Evolutionary conservation across 2,797 vertebrate genomes (phyloP).

Genomic region (Microctenopoma stevenorrisi): DNA sequence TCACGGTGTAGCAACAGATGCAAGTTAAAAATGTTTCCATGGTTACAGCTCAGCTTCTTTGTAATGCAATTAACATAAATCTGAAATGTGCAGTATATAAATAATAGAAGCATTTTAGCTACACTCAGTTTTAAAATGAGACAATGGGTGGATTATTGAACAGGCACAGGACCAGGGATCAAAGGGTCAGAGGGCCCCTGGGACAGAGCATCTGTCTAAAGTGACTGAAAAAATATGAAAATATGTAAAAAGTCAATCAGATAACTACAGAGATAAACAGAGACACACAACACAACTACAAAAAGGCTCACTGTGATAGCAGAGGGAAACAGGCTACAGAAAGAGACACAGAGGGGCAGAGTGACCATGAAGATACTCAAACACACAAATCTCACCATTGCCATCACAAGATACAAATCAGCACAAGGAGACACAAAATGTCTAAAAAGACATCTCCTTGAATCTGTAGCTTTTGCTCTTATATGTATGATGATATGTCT

Average conservation of each 20-base stretch:
- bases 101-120: not conserved
- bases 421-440: too few relatives aligned
- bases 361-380: too few relatives aligned
- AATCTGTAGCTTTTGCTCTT: too few relatives aligned
- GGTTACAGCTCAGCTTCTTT: constrained; percentile 22
- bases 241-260: not conserved
- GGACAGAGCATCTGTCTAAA: not conserved
- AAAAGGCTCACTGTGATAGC: too few relatives aligned
- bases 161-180: not conserved
- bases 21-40: constrained; percentile 26
- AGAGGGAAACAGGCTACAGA: too few relatives aligned
- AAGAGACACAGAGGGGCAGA: too few relatives aligned
- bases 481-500: not conserved
- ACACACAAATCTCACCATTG: too few relatives aligned
- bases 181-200: too few relatives aligned
- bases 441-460: too few relatives aligned
- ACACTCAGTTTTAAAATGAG: not conserved
- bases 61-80: constrained; percentile 8
- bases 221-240: not conserved
- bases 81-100: constrained; percentile 4
- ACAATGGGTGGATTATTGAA: not conserved
- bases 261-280: not conserved
- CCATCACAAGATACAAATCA: too few relatives aligned
- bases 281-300: not conserved
- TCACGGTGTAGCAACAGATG: constrained; percentile 34